Percentiles rank a stretch among this genome's conserved stretches.
Conservation (phyloP, 2,113 vertebrate genomes). For the Malaclemys terrapin region DNA sequence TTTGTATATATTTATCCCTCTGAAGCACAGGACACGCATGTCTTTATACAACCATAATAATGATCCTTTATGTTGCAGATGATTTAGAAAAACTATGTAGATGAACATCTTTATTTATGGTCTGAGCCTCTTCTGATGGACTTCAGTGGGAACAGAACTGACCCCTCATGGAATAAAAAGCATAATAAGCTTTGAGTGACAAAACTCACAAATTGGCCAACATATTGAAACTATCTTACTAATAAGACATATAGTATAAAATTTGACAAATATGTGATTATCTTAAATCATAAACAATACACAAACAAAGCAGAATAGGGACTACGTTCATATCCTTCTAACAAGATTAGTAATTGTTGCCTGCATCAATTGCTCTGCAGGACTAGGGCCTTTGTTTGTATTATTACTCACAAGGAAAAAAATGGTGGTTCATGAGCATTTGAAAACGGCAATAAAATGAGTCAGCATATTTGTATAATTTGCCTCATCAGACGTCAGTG, state of each 20-base stretch:
- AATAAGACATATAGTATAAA: constrained; percentile 45
- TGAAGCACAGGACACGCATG: constrained; percentile 70
- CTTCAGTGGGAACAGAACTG: constrained; percentile 26
- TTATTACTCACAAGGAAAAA: constrained; percentile 10
- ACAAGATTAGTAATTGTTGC: constrained; percentile 17
- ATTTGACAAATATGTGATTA: constrained; percentile 30
- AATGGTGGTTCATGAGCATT: neutral
- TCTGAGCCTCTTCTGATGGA: constrained; percentile 68
- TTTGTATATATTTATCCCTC: constrained; percentile 75
- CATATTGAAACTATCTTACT: constrained; percentile 38
- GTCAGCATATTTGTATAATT: neutral
- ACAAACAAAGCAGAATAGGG: neutral
- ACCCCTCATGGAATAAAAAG: neutral
- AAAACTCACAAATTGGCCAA: neutral
- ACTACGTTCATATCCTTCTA: neutral
- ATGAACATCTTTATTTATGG: constrained; percentile 75
- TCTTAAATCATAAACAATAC: neutral
- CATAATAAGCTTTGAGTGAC: neutral
- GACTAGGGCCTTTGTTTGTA: neutral
- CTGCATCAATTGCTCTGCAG: constrained; percentile 52
- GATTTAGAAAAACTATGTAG: constrained; percentile 78
- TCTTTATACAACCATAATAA: constrained; percentile 80
- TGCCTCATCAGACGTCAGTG: neutral
- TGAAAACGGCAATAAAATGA: neutral
- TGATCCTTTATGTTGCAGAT: constrained; percentile 78